Conservation (phyloP, 1,140 invertebrate species). For the Catajapyx aquilonaris region DNA sequence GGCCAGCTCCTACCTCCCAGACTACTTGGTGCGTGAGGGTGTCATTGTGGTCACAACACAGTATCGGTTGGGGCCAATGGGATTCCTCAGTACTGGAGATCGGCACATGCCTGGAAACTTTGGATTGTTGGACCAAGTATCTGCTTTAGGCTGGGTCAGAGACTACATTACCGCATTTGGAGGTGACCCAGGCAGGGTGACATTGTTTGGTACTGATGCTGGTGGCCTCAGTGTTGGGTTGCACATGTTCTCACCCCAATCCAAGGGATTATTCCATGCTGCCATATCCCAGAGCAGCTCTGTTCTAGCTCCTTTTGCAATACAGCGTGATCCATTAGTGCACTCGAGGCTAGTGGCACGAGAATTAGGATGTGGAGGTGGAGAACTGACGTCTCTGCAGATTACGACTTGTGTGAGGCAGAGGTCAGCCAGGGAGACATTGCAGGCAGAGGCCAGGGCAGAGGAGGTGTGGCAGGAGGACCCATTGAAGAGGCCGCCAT, state of each 20-base stretch:
- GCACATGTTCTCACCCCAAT: slow-evolving; percentile 38
- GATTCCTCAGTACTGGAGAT: slow-evolving; percentile 71
- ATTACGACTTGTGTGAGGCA: no score
- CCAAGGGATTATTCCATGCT: slow-evolving; percentile 34
- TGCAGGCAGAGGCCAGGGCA: no score
- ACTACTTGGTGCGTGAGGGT: slow-evolving; percentile 10
- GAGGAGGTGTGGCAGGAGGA: no score
- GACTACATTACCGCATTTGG: slow-evolving; percentile 69
- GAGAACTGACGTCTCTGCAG: no score
- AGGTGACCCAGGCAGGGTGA: slow-evolving; percentile 60
- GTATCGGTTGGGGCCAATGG: slow-evolving; percentile 16
- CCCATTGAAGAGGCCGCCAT: no score
- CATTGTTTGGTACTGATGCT: slow-evolving; percentile 68
- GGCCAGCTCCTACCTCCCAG: slow-evolving; percentile 10
- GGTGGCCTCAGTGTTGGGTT: slow-evolving; percentile 51
- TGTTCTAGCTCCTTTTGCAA: slow-evolving; percentile 24
- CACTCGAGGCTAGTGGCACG: not conserved
- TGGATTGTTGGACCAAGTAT: slow-evolving; percentile 74
- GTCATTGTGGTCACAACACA: slow-evolving; percentile 6
- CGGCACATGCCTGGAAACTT: slow-evolving; percentile 72
- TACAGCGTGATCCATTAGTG: not conserved
- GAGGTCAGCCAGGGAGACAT: no score
- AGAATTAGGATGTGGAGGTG: no score
- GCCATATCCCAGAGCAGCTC: slow-evolving; percentile 53
- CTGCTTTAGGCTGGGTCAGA: slow-evolving; percentile 65